A percentile compares a stretch with the other conserved stretches of the same genome.
phyloP scores from a whole-genome alignment of 2,888 invertebrate genomes.

The Tetropium fuscum region DNA sequence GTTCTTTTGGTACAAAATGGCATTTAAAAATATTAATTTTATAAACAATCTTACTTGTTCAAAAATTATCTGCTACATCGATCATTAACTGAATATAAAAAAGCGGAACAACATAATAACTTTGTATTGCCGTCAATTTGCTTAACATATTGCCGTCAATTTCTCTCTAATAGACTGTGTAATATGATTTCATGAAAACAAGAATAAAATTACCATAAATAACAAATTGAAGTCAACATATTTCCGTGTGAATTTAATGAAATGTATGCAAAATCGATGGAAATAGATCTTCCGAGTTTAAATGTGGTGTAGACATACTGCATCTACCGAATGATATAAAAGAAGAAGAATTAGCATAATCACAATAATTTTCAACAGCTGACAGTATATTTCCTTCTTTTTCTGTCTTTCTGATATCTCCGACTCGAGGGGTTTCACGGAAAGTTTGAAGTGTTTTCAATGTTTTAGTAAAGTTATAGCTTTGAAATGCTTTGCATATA shows the following conservation, averaged over 20 bases:
- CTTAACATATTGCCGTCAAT: too few relatives aligned
- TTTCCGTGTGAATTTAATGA: constrained; percentile 12
- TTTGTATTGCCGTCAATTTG: too few relatives aligned
- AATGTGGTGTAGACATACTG: constrained; percentile 46
- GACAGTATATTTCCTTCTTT: constrained; percentile 72
- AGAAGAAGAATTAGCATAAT: constrained; percentile 73
- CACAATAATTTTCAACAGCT: constrained; percentile 74
- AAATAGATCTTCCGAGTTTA: constrained; percentile 41
- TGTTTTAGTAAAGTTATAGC: constrained; percentile 66
- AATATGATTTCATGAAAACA: too few relatives aligned
- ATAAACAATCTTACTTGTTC: too few relatives aligned
- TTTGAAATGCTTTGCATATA: constrained; percentile 66
- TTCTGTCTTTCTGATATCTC: constrained; percentile 49
- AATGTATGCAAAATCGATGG: constrained; percentile 23
- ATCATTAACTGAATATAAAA: too few relatives aligned
- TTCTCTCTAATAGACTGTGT: too few relatives aligned
- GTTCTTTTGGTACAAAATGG: too few relatives aligned
- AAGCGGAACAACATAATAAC: too few relatives aligned
- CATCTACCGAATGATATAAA: constrained; percentile 45
- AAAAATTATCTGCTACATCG: too few relatives aligned
- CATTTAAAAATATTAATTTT: too few relatives aligned
- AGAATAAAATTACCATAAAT: too few relatives aligned
- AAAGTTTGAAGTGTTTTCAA: constrained; percentile 66
- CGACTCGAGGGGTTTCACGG: constrained; percentile 56
- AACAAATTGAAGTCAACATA: constrained; percentile 11